Evolutionary conservation across 2,888 invertebrate genomes (phyloP).

Genomic region (Acanthosepion lycidas): DNA sequence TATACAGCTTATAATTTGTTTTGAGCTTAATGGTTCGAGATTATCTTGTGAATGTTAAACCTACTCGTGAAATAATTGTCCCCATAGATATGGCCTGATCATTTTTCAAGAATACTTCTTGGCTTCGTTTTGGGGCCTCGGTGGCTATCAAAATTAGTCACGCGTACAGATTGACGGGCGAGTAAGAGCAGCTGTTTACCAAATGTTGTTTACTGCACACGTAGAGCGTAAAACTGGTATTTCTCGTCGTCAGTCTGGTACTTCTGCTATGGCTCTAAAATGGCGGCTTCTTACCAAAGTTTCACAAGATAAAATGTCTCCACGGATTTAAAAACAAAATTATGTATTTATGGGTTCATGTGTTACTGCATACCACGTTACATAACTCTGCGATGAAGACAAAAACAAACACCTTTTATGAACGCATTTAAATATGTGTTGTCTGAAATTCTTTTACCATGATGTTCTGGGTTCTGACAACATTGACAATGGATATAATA

Average conservation of each 20-base stretch:
- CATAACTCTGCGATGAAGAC: background rate
- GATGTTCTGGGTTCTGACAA: too few species aligned
- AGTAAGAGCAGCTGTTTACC: background rate
- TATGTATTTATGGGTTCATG: background rate
- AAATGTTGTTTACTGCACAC: background rate
- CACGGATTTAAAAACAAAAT: background rate
- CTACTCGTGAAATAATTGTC: background rate
- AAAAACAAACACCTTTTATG: background rate
- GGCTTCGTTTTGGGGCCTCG: background rate
- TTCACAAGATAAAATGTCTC: background rate
- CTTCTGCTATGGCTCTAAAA: background rate
- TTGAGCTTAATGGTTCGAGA: too few species aligned
- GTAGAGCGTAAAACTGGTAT: background rate
- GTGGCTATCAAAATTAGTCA: background rate
- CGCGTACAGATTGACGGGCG: background rate
- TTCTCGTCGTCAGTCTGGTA: background rate
- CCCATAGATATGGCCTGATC: background rate
- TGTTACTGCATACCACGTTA: background rate
- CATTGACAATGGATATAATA: too few species aligned
- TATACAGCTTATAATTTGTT: too few species aligned
- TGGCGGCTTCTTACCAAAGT: background rate
- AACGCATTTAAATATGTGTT: too few species aligned
- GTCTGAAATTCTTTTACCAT: too few species aligned
- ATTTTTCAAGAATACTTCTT: background rate
- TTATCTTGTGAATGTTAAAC: background rate